phyloP scores from a whole-genome alignment of 2,888 invertebrate species.

The Aspidiotus destructor region DNA sequence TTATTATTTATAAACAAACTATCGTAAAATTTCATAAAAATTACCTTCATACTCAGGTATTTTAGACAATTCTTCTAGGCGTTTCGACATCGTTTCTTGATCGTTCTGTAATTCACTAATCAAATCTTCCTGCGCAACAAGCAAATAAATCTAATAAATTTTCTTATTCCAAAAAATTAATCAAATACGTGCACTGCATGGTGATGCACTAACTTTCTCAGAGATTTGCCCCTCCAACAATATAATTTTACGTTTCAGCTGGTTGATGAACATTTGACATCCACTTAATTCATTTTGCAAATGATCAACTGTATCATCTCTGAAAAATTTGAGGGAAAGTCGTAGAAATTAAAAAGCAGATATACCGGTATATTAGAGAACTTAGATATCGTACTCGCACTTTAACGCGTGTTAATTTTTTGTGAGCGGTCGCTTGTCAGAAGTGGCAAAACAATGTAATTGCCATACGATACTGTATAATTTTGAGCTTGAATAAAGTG shows the following conservation, averaged over 20 bases:
- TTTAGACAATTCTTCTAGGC: constrained; percentile 45
- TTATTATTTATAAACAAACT: no score
- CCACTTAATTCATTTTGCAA: constrained; percentile 65
- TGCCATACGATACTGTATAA: no score
- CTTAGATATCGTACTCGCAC: no score
- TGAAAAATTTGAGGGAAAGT: constrained; percentile 37
- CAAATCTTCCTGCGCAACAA: constrained; percentile 44
- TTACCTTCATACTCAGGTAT: constrained; percentile 50
- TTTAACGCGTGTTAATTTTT: no score
- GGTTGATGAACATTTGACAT: constrained; percentile 50
- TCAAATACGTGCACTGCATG: not conserved
- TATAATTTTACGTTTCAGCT: constrained; percentile 46
- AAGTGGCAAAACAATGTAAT: no score
- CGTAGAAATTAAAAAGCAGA: no score
- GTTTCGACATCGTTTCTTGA: constrained; percentile 48
- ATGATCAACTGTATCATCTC: constrained; percentile 69
- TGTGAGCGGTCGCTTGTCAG: no score
- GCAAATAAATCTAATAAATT: constrained; percentile 11
- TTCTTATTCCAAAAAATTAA: constrained; percentile 36
- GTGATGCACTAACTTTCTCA: constrained; percentile 10
- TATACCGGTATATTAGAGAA: no score
- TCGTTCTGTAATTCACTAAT: constrained; percentile 48
- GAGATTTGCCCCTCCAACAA: constrained; percentile 47
- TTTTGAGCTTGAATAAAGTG: not conserved
- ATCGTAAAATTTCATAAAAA: constrained; percentile 34